phyloP scores from a whole-genome alignment of 2,888 invertebrate genomes.

The Orthonevra nobilis region DNA sequence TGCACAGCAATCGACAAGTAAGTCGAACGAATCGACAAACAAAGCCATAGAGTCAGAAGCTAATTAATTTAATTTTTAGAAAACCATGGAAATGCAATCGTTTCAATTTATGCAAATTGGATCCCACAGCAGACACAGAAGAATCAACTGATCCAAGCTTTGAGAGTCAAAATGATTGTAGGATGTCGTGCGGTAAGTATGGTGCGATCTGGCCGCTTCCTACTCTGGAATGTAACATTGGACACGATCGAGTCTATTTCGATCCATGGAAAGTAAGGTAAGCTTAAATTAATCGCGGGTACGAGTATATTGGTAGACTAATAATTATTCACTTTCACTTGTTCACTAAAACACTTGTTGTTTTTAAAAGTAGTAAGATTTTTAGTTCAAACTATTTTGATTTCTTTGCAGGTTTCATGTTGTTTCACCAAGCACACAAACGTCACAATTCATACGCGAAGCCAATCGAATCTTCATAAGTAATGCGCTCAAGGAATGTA shows the following conservation, averaged over 20 bases:
- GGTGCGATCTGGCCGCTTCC: conserved; percentile 88
- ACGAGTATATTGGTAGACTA: too few relatives aligned
- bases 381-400: too few relatives aligned
- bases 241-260: conserved; percentile 81
- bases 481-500: conserved; percentile 84
- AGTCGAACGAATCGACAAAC: background rate
- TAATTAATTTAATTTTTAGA: background rate
- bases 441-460: conserved; percentile 81
- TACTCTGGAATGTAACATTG: conserved; percentile 80
- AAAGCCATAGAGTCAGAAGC: too few relatives aligned
- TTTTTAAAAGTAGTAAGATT: too few relatives aligned
- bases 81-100: conserved; percentile 58
- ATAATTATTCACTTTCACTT: too few relatives aligned
- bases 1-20: conserved; percentile 26
- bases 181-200: conserved; percentile 85
- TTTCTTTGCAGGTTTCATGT: conserved; percentile 81
- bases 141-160: conserved; percentile 59
- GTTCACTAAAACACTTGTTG: too few relatives aligned
- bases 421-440: conserved; percentile 80
- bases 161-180: conserved; percentile 83
- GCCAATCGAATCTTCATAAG: conserved; percentile 82
- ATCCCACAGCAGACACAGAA: background rate
- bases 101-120: conserved; percentile 22
- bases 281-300: background rate
- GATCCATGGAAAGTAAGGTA: conserved; percentile 81